Evolutionary conservation across 1,140 invertebrate species (phyloP).

Genomic region (Drosophila serrata): DNA sequence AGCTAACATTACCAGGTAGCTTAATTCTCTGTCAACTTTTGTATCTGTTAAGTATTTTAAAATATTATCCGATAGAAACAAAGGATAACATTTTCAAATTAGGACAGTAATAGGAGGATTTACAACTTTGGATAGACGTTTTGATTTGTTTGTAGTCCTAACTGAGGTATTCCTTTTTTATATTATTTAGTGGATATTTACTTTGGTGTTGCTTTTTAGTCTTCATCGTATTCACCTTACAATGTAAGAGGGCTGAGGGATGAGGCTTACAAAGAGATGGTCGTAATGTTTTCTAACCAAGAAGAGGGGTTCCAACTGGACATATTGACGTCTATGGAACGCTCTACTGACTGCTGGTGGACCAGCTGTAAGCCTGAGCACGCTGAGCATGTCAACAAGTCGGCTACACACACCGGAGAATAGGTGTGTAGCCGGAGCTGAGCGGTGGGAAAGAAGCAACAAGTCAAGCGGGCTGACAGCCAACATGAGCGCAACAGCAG

Average conservation of each 20-base stretch:
- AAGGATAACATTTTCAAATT: too few species aligned
- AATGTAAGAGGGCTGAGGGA: neutral
- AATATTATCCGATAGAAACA: too few species aligned
- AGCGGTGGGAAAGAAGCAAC: constrained; percentile 42
- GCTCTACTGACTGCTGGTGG: constrained; percentile 26
- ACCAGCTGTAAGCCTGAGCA: constrained; percentile 68
- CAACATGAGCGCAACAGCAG: constrained; percentile 79
- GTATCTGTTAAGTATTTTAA: neutral
- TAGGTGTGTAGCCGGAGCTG: constrained; percentile 18
- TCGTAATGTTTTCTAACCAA: constrained; percentile 10
- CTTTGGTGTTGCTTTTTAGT: neutral
- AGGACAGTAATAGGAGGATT: too few species aligned
- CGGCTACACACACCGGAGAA: constrained; percentile 36
- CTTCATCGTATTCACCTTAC: neutral
- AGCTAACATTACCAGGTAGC: neutral
- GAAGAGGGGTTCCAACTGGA: constrained; percentile 31
- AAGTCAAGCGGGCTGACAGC: constrained; percentile 77
- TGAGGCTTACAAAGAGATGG: constrained; percentile 27
- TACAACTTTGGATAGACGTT: too few species aligned
- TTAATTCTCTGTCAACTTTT: neutral
- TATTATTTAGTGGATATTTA: too few species aligned
- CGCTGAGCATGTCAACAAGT: constrained; percentile 84
- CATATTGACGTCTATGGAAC: constrained; percentile 66
- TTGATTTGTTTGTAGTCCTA: too few species aligned
- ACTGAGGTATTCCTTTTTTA: too few species aligned